Evolutionary conservation across 2,888 invertebrate genomes (phyloP), one percentile per base, ranked within the genome.

Genomic region (Rotaria macrura): DNA sequence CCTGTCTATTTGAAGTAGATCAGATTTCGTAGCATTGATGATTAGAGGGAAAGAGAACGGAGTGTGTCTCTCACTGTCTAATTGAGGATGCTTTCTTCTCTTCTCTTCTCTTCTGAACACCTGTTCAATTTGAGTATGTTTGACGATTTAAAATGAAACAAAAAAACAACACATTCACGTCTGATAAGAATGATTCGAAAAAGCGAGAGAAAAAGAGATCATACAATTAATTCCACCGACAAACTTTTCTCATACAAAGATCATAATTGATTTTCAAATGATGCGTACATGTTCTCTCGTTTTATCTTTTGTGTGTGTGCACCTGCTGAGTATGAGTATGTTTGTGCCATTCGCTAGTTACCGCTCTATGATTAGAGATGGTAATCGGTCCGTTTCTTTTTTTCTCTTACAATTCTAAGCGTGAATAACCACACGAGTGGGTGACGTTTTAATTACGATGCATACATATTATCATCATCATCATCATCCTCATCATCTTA

Each of bases 201-300:
- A 20, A 65, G 55, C 17, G 47, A 47, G 47, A 55, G 34, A 12
- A 34, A 34, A 17, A 65, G 65, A 65, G 34, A 65, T 65, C 65
- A 65, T 7, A 65, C 34, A 65, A 65, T 65, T 65, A 65, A 65
- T 65, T 65, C 34, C 34, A 65, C 65, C 65, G 65, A 34, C 65
- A 20, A 65, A 65, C 65, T 34, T n/a, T n/a, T n/a, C 65, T 65
- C 65, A 17, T 34, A 65, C 65, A 65, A 65, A 65, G 65, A 79
- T 79, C 40, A 79, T 79, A 79, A 79, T 79, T 43, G 79, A 79
- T 79, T 79, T 79, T 79, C 43, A 79, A 79, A 79, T 43, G 79
- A 79, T 79, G 79, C 79, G 79, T 79, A 79, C 43, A 65, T 65
- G 65, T 38, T 65, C 65, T 65, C 65, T 65, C 29, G 65, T 65